Evolutionary conservation across 2,797 vertebrate species (phyloP), one percentile per base, ranked within the genome.

Genomic region (Chromobotia macracanthus): DNA sequence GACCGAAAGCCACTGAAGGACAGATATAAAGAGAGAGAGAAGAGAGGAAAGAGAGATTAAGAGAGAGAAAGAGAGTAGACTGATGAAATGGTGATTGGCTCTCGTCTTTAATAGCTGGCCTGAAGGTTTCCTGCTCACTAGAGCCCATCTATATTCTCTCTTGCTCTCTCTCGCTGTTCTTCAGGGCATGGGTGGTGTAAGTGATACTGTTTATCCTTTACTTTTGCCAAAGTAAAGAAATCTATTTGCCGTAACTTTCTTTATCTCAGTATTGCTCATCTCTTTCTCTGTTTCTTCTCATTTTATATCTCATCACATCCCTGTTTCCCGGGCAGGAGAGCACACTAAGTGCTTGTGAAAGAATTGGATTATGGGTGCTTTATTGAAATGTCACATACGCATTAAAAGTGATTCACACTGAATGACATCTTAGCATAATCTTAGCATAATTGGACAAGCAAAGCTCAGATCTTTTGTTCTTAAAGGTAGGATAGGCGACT

Each of bases 81-180:
- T 91, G 91, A 91, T 92, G 88, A 92, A 93, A 93, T 91, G 89
- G 89, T 90, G 89, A 92, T 92, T 92, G 90, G 87, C 85, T 91
- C 84, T 88, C 87, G 88, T 89, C 88, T 88, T 87, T 93, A 93
- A 93, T 92, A 89, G 88, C 89, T 86, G 85, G 87, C 90, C 91
- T 88, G 85, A 75, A 90, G 91, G 85, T 86, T 70, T 85, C 85
- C 73, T 65, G 41, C 70, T 90, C 88, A 81, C 88, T 84, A 77
- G 87, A 89, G 80, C 86, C 80, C 85, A 84, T 82, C 86, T 82
- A 80, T 87, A 84, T 86, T 85, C 83, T 87, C 80, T 84, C 79
- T 83, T 83, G 87, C 84, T 77, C 79, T 78, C 77, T 77, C 86
- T 75, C 84, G 85, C 85, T 77, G 35, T 6, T 71, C 80, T 78